A percentile compares a stretch with the other conserved stretches of the same genome.
These are phyloP conservation scores for Ursus arctos DNA, from an alignment of 2,113 vertebrate species.

Conservation along the genomic window DNA sequence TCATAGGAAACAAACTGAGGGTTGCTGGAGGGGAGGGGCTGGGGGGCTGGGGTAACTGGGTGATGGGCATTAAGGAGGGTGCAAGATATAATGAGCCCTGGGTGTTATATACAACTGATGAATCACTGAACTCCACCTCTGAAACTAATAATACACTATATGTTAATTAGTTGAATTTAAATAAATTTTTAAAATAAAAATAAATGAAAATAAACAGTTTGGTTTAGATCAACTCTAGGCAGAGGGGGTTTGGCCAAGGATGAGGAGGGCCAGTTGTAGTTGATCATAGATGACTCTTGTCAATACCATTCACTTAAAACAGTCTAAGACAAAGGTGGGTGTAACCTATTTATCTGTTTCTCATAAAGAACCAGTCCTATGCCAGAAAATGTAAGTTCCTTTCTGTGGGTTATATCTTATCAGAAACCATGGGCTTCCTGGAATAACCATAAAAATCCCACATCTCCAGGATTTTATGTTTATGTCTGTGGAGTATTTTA, in stretches of 20 bases:
- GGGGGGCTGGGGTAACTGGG: too few species aligned
- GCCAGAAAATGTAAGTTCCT: background rate
- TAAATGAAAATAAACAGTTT: background rate
- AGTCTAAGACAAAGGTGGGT: background rate
- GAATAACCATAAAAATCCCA: conserved; percentile 14
- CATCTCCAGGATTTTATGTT: background rate
- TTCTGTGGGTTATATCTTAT: background rate
- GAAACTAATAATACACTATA: too few species aligned
- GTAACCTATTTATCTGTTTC: background rate
- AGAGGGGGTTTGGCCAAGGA: background rate
- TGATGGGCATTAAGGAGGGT: too few species aligned
- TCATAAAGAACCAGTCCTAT: conserved; percentile 30
- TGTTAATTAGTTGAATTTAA: too few species aligned
- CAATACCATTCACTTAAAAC: background rate
- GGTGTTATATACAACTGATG: too few species aligned
- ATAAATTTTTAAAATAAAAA: too few species aligned
- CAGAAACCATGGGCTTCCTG: background rate
- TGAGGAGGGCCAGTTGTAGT: background rate
- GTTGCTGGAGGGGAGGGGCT: too few species aligned
- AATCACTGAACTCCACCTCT: too few species aligned
- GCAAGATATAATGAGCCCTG: too few species aligned
- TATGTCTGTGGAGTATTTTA: conserved; percentile 42
- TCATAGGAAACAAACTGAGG: too few species aligned
- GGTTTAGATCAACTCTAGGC: background rate
- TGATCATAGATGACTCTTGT: conserved; percentile 27